Base-by-base conservation (phyloP, 1,140 invertebrate genomes). In the Drosophila quadrilineata region DNA sequence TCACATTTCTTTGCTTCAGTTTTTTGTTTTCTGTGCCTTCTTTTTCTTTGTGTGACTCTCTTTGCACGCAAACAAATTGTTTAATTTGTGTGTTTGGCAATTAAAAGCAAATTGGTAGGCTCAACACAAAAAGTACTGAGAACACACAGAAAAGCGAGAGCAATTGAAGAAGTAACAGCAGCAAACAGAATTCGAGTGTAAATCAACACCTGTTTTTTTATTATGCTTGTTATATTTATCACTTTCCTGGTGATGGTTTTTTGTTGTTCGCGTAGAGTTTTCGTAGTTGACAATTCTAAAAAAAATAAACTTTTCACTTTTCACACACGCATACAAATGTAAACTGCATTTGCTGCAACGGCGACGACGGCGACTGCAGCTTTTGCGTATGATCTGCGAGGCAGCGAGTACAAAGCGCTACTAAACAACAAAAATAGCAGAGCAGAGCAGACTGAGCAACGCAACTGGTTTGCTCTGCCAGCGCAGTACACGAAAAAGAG, bases 21-120 rank as follows among this genome's bases (percentile, higher is more conserved):
- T 53, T 46, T 10, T 54, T 62, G 6, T n/a, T 62, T 17, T 33
- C n/a, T n/a, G n/a, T n/a, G n/a, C n/a, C n/a, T n/a, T n/a, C n/a
- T 43, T 36, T 22, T 16, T 17, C 6, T 53, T 67, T 56, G 28
- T 41, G 17, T n/a, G n/a, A n/a, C n/a, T n/a, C n/a, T 19, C 6
- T 59, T 49, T 67, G 43, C 36, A 60, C 45, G 29, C 52, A 56
- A 52, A 63, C 56, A 73, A 70, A 73, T 75, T 68, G 54, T 82
- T 82, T 76, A 82, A 80, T 73, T 76, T 69, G 63, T 65, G 17
- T 69, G 71, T 59, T 67, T 58, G 45, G 46, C 54, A 80, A 79
- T 79, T 75, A 54, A 43, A 74, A 75, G 60, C 60, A 71, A 80
- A 75, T 79, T 80, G 56, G n/a, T n/a, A n/a, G n/a, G n/a, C n/a